Conservation (phyloP, 2,888 invertebrate species). For the Lottia gigantea region DNA sequence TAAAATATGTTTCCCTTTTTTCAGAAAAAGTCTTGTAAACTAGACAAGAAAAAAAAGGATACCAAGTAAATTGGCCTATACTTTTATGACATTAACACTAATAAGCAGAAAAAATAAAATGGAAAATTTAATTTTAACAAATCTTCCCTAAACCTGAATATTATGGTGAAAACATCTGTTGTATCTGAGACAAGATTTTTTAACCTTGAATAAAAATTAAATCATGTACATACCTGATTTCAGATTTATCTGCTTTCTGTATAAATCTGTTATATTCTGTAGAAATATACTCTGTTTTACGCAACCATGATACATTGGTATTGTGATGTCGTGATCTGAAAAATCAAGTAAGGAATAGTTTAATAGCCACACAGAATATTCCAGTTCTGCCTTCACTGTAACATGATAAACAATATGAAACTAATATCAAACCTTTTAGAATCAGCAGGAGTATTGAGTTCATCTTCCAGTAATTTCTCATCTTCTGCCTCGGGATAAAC, state of each 20-base stretch:
- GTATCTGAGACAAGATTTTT: not conserved
- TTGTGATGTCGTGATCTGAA: constrained; percentile 90
- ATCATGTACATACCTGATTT: constrained; percentile 79
- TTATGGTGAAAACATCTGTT: no score
- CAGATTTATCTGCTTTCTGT: constrained; percentile 92
- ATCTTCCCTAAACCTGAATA: no score
- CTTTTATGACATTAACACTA: no score
- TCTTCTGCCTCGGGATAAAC: constrained; percentile 84
- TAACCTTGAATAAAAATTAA: not conserved
- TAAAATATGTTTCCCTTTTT: no score
- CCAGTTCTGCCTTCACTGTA: not conserved
- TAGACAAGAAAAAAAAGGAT: no score
- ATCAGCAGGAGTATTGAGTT: constrained; percentile 70
- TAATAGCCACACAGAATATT: not conserved
- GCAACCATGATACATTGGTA: constrained; percentile 96
- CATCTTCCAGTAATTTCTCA: constrained; percentile 95
- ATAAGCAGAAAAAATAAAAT: no score
- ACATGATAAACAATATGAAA: not conserved
- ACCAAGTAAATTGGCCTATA: no score
- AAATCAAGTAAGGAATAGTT: no score
- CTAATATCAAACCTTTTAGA: constrained; percentile 57
- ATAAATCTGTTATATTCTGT: constrained; percentile 98
- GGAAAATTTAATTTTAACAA: no score
- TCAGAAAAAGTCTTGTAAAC: no score
- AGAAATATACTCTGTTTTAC: constrained; percentile 98